A percentile compares a stretch with the other conserved stretches of the same genome.
Conservation (phyloP, 2,113 vertebrate genomes). For the Gallinago undulata region DNA sequence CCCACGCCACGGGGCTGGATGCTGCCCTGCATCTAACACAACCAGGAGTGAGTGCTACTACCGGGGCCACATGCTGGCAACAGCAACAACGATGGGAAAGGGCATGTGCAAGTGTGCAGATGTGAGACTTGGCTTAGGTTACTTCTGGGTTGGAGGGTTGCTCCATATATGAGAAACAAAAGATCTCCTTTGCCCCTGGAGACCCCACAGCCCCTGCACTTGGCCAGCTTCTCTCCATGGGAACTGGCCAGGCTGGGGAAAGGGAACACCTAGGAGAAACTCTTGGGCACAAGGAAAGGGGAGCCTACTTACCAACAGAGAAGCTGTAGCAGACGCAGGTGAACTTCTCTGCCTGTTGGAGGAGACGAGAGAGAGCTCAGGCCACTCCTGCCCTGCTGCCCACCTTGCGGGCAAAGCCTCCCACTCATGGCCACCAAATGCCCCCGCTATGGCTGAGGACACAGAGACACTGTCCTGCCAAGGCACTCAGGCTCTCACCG, state of each 20-base stretch:
- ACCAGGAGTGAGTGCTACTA: not conserved
- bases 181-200: rapidly evolving
- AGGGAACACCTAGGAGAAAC: too few species aligned
- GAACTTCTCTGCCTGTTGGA: not conserved
- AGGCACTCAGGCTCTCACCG: too few species aligned
- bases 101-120: rapidly evolving
- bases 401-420: rapidly evolving
- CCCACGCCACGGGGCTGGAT: rapidly evolving
- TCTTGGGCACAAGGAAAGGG: not conserved
- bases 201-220: rapidly evolving
- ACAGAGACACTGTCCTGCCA: too few species aligned
- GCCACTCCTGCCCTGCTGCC: not conserved
- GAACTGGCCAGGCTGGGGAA: not conserved
- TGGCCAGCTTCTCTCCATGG: rapidly evolving
- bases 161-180: rapidly evolving
- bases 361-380: not conserved
- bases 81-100: rapidly evolving
- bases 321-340: not conserved
- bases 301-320: not conserved
- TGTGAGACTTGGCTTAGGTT: not conserved
- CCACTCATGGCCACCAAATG: not conserved
- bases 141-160: not conserved
- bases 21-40: not conserved
- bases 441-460: too few species aligned
- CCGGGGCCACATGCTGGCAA: rapidly evolving